phyloP scores from a whole-genome alignment of 2,113 vertebrate genomes.

The Protomyctophum bolini region DNA sequence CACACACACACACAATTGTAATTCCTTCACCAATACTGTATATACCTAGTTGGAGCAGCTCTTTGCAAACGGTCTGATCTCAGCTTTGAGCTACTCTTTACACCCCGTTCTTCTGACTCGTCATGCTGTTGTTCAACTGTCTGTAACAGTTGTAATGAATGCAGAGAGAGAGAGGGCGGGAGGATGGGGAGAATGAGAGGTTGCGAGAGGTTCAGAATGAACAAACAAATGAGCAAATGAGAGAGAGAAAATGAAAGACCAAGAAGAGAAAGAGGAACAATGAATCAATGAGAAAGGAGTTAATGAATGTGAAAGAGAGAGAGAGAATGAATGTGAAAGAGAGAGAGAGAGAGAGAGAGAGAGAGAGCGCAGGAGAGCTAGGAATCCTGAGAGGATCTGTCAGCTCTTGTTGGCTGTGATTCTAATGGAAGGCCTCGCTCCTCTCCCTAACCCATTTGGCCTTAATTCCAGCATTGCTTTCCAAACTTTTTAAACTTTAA shows the following conservation, averaged over 20 bases:
- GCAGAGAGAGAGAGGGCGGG: background rate
- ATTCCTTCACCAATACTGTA: too few species aligned
- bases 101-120: too few species aligned
- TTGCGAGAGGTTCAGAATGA: background rate
- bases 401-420: conserved; percentile 75
- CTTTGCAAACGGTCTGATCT: too few species aligned
- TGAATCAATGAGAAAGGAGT: background rate
- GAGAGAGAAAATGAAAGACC: background rate
- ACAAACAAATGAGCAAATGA: background rate
- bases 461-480: conserved; percentile 74
- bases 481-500: conserved; percentile 79
- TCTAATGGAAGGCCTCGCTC: conserved; percentile 73
- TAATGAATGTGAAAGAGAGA: background rate
- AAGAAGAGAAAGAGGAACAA: background rate
- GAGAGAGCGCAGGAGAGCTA: conserved; percentile 29
- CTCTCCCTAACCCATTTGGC: conserved; percentile 69
- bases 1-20: too few species aligned
- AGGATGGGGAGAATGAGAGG: background rate
- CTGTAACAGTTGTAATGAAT: background rate
- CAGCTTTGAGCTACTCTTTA: too few species aligned
- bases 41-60: too few species aligned
- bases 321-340: background rate
- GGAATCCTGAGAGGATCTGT: conserved; percentile 64
- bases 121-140: too few species aligned
- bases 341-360: background rate